These are phyloP conservation scores for Amniataba percoides DNA, from an alignment of 2,797 vertebrate species.

Conservation along the genomic window DNA sequence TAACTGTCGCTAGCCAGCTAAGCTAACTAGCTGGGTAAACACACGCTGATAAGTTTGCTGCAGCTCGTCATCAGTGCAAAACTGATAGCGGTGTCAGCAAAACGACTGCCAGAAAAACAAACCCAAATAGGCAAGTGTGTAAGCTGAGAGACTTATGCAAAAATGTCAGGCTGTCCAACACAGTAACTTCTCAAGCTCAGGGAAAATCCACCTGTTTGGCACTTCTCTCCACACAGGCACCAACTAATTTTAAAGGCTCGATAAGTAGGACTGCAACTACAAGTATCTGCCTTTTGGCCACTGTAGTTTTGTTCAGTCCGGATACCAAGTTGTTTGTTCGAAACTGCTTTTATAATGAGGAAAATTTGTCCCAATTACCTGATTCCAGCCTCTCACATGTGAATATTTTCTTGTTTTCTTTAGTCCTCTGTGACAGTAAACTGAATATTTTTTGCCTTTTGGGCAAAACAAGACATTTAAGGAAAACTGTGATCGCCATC, in stretches of 20 bases:
- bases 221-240: constrained; percentile 20
- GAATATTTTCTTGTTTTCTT: too few species aligned
- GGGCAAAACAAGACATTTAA: too few species aligned
- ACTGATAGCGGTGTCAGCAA: constrained; percentile 42
- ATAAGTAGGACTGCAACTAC: constrained; percentile 12
- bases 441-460: too few species aligned
- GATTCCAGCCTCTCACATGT: too few species aligned
- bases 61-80: constrained; percentile 12
- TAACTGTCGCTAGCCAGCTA: constrained; percentile 26
- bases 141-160: constrained; percentile 1
- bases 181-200: constrained; percentile 14
- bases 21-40: constrained; percentile 57
- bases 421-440: too few species aligned
- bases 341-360: too few species aligned
- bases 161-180: constrained; percentile 20
- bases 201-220: constrained; percentile 62
- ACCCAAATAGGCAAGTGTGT: constrained; percentile 1
- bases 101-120: constrained; percentile 9
- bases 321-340: neutral
- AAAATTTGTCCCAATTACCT: too few species aligned
- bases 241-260: constrained; percentile 23
- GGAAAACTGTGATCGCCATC: too few species aligned
- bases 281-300: neutral
- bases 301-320: neutral
- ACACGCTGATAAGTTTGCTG: constrained; percentile 30